phyloP scores from a whole-genome alignment of 1,140 invertebrate genomes.

The Neodiprion virginianus region DNA sequence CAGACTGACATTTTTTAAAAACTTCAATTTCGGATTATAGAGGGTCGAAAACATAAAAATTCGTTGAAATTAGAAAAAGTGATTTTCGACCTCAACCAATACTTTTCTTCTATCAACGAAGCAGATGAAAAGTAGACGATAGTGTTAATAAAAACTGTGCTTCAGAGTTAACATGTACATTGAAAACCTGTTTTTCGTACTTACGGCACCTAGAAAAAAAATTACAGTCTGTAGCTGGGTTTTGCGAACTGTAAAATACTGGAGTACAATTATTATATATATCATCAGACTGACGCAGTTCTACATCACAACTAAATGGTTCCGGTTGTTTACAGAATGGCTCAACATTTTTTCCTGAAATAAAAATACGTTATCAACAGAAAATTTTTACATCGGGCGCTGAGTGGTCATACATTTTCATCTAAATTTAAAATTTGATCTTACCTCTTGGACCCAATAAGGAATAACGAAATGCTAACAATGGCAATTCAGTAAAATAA shows the following conservation, averaged over 20 bases:
- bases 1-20: conserved; percentile 14
- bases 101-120: neutral
- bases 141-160: neutral
- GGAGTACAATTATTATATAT: conserved; percentile 41
- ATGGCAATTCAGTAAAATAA: too few species aligned
- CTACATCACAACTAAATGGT: conserved; percentile 25
- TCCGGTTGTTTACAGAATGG: conserved; percentile 39
- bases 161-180: too few species aligned
- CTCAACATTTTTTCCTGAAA: conserved; percentile 42
- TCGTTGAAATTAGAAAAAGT: too few species aligned
- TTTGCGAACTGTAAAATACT: conserved; percentile 33
- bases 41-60: neutral
- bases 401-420: neutral
- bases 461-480: neutral
- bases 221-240: conserved; percentile 32
- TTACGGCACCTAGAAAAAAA: conserved; percentile 43
- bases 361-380: neutral
- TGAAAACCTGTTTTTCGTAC: conserved; percentile 20
- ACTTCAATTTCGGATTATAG: conserved; percentile 19
- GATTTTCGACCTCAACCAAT: neutral
- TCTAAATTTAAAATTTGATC: neutral
- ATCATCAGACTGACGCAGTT: conserved; percentile 19
- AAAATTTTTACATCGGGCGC: neutral
- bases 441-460: neutral
- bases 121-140: neutral